A percentile compares a stretch with the other conserved stretches of the same genome.
These are phyloP conservation scores for Rhabdornis inornatus DNA, from an alignment of 2,113 vertebrate species.

Conservation along the genomic window DNA sequence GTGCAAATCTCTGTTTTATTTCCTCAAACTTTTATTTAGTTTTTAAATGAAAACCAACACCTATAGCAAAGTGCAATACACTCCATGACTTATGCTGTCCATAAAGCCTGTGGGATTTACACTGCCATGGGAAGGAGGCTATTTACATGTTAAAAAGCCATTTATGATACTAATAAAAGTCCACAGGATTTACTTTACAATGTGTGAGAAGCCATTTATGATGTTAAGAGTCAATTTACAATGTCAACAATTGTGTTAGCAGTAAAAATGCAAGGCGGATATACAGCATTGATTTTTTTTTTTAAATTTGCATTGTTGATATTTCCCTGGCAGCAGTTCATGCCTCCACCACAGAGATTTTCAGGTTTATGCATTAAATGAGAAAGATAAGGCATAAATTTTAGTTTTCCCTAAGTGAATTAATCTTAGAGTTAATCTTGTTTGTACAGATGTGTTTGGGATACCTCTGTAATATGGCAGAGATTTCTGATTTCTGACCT, in stretches of 20 bases:
- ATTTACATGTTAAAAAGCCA: slow-evolving; percentile 71
- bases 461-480: not conserved
- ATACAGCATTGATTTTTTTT: not conserved
- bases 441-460: not conserved
- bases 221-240: slow-evolving; percentile 70
- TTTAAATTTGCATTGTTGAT: not conserved
- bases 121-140: not conserved
- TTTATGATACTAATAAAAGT: slow-evolving; percentile 71
- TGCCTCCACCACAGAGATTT: not conserved
- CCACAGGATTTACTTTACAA: slow-evolving; percentile 66
- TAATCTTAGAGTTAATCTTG: not conserved
- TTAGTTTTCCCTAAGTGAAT: not conserved
- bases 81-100: slow-evolving; percentile 50
- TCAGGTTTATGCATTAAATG: not conserved
- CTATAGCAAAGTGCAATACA: not conserved
- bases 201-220: slow-evolving; percentile 53
- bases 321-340: not conserved
- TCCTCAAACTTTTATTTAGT: slow-evolving; percentile 34
- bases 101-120: slow-evolving; percentile 52
- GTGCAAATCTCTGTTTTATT: not conserved
- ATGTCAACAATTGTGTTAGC: slow-evolving; percentile 64
- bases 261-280: slow-evolving; percentile 48
- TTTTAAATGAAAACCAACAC: slow-evolving; percentile 61
- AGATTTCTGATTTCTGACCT: not conserved
- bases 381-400: not conserved